Evolutionary conservation across 2,797 vertebrate species (phyloP).

Genomic region (Sciurus vulgaris): DNA sequence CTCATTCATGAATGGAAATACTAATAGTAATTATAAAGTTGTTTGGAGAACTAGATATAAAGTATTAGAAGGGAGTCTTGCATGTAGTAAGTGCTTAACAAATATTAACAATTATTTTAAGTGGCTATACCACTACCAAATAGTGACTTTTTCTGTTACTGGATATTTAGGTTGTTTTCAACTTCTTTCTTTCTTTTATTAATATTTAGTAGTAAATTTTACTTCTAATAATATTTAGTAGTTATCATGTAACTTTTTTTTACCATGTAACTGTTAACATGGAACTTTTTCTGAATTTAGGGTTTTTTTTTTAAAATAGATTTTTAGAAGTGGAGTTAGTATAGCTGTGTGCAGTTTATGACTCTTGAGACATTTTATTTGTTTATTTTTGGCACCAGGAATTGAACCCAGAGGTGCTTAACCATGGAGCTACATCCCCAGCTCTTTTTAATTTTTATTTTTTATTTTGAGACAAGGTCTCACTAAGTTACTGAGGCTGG

Average conservation of each 20-base stretch:
- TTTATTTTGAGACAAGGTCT: too few species aligned
- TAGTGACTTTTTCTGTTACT: slow-evolving; percentile 40
- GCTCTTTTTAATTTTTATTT: too few species aligned
- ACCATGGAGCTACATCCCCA: too few species aligned
- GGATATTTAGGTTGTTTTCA: neutral
- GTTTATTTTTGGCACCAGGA: too few species aligned
- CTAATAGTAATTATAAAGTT: slow-evolving; percentile 13
- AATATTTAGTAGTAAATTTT: slow-evolving; percentile 20
- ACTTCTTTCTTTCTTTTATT: neutral
- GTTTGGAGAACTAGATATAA: slow-evolving; percentile 39
- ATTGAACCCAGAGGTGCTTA: too few species aligned
- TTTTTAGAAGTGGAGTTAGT: neutral
- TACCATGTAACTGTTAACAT: neutral
- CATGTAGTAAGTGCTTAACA: neutral
- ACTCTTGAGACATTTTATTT: neutral
- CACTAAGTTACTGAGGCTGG: too few species aligned
- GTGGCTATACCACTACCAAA: neutral
- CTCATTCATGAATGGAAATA: slow-evolving; percentile 45
- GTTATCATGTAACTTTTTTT: neutral
- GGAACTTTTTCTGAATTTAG: neutral
- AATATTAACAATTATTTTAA: slow-evolving; percentile 43
- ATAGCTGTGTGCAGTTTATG: neutral
- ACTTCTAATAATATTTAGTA: neutral
- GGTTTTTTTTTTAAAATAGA: neutral
- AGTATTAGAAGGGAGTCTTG: slow-evolving; percentile 15